Percentiles rank a stretch among this genome's conserved stretches.
These are phyloP conservation scores for Ammodramus savannarum DNA, from an alignment of 2,113 vertebrate species.

Conservation along the genomic window DNA sequence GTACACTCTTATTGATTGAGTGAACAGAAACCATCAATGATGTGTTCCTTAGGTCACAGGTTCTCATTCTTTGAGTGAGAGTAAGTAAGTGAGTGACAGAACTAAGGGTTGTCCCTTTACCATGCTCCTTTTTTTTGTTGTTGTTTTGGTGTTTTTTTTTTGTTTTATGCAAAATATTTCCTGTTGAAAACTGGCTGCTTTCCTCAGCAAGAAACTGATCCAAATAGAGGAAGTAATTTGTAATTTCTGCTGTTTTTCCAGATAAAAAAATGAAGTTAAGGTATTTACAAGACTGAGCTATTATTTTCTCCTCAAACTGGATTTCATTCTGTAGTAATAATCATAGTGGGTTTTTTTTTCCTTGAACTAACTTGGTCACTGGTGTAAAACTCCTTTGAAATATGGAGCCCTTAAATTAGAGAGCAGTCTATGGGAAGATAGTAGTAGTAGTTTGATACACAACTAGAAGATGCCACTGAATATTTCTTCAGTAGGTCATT, in stretches of 20 bases:
- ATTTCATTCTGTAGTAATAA: background rate
- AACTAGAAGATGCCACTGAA: background rate
- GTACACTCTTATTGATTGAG: background rate
- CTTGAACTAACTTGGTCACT: background rate
- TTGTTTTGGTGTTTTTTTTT: too few species aligned
- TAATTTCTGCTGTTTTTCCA: background rate
- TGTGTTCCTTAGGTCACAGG: background rate
- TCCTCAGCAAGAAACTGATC: background rate
- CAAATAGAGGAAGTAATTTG: background rate
- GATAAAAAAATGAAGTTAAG: background rate
- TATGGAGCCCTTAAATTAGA: background rate
- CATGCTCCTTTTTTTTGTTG: background rate
- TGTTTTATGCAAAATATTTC: background rate
- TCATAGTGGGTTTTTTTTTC: background rate
- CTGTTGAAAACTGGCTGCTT: background rate
- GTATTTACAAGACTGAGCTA: background rate
- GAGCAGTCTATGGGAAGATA: background rate
- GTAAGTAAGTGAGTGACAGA: background rate
- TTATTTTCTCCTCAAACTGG: background rate
- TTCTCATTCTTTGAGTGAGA: background rate
- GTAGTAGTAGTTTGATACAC: background rate
- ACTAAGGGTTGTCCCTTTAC: background rate
- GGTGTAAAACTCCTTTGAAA: background rate
- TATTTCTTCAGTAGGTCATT: background rate
- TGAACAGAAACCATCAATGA: background rate